Evolutionary conservation across 2,113 vertebrate species (phyloP), one percentile per base, ranked within the genome.

Genomic region (Mixornis gularis): DNA sequence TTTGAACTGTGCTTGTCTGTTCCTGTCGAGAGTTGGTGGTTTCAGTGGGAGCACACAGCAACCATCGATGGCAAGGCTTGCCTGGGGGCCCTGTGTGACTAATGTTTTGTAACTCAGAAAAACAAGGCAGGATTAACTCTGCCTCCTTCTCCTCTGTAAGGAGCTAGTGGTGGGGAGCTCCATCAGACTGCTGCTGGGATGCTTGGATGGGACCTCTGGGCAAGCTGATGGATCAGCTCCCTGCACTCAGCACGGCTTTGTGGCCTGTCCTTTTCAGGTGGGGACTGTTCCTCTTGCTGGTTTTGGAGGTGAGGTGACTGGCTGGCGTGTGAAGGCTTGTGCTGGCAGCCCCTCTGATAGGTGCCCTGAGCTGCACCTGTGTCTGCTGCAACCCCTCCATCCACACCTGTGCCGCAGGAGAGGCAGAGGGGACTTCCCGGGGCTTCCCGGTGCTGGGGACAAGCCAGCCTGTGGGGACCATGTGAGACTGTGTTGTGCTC

Each of bases 401-500:
- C 20, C 25, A 34, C 24, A 18, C 9, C 25, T 32, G 26, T 3
- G 2, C 43, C 5, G 7, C 36, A 48, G 56, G 17, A 43, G 36
- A 17, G 44, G 64, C 1, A 10, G n/a, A n/a, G 7, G 21, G 48
- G 12, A n/a, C n/a, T n/a, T n/a, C n/a, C n/a, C n/a, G n/a, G n/a
- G 53, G 12, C 51, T 55, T 76, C 29, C 48, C 3, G 0, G 1
- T 17, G 40, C 56, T 38, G 32, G 16, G 12, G 40, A 26, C 20
- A 38, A 32, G 34, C 16, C 65, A 68, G 36, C 41, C 64, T 36
- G 30, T 44, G 48, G 43, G 22, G 17, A 32, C 44, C 12, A 7
- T 0, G 1, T 3, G 7, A 43, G 52, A 59, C 46, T 48, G 16
- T 77, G 24, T 34, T 1, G 0, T 1, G 6, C 9, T 64, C 34